Percentiles rank a stretch among this genome's conserved stretches.
These are phyloP conservation scores for Hyposoter dolosus DNA, from an alignment of 2,888 invertebrate genomes.

Conservation along the genomic window DNA sequence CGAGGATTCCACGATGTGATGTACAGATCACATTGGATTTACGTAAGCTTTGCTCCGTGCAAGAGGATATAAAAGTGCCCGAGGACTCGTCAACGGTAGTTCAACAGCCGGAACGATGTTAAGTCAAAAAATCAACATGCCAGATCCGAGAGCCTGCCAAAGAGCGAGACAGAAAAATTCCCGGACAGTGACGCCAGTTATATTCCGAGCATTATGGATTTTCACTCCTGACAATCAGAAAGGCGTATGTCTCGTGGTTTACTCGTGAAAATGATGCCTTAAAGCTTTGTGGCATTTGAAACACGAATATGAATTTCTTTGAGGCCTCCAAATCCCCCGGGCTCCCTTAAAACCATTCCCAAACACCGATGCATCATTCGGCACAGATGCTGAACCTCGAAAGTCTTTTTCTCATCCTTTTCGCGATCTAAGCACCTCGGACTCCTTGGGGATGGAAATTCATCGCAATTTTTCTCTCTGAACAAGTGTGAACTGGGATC, in stretches of 20 bases:
- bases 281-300: not conserved
- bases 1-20: conserved; percentile 1
- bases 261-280: not conserved
- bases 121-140: conserved; percentile 81
- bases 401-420: conserved; percentile 28
- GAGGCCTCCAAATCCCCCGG: conserved; percentile 53
- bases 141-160: conserved; percentile 38
- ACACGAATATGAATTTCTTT: not conserved
- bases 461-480: not conserved
- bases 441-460: not conserved
- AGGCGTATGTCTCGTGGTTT: not conserved
- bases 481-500: not conserved
- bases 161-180: not conserved
- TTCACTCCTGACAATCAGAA: not conserved
- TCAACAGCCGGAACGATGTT: conserved; percentile 71
- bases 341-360: conserved; percentile 60
- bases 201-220: conserved; percentile 5
- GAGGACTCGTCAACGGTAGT: conserved; percentile 73
- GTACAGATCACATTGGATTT: conserved; percentile 35
- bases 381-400: conserved; percentile 69
- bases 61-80: conserved; percentile 34
- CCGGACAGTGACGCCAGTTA: not conserved
- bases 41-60: conserved; percentile 58
- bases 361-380: conserved; percentile 70
- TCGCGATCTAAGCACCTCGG: not conserved